phyloP scores from a whole-genome alignment of 2,888 invertebrate species.

The Noctuana brunneofusca region DNA sequence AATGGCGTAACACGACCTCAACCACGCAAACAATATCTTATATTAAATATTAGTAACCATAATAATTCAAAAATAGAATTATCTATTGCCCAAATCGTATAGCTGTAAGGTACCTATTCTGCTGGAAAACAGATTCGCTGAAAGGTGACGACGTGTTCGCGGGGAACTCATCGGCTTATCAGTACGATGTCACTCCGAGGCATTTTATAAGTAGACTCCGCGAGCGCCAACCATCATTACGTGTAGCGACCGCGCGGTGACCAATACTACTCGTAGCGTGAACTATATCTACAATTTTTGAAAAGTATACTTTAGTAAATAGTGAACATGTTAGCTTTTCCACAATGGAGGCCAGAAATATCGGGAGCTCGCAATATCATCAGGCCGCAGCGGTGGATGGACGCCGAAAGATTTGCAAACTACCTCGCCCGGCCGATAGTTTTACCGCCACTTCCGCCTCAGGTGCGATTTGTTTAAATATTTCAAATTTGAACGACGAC shows the following conservation, averaged over 20 bases:
- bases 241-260: constrained; percentile 65
- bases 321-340: constrained; percentile 73
- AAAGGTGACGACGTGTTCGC: constrained; percentile 58
- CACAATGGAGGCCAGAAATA: constrained; percentile 69
- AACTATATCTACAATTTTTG: constrained; percentile 6
- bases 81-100: not conserved
- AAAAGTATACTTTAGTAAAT: constrained; percentile 24
- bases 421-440: constrained; percentile 66
- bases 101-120: not conserved
- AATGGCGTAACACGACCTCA: constrained; percentile 39
- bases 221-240: constrained; percentile 66
- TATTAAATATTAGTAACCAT: constrained; percentile 10
- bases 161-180: constrained; percentile 76
- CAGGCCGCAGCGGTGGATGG: constrained; percentile 69
- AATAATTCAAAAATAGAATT: constrained; percentile 8
- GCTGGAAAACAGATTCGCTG: constrained; percentile 35
- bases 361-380: constrained; percentile 50
- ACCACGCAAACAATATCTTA: constrained; percentile 17
- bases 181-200: constrained; percentile 68
- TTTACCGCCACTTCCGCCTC: constrained; percentile 61
- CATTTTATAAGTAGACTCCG: constrained; percentile 76
- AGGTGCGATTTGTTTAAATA: constrained; percentile 54
- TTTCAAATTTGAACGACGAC: constrained; percentile 14
- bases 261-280: constrained; percentile 44
- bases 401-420: constrained; percentile 73